Evolutionary conservation across 2,113 vertebrate genomes (phyloP).

Genomic region (Neomonachus schauinslandi): DNA sequence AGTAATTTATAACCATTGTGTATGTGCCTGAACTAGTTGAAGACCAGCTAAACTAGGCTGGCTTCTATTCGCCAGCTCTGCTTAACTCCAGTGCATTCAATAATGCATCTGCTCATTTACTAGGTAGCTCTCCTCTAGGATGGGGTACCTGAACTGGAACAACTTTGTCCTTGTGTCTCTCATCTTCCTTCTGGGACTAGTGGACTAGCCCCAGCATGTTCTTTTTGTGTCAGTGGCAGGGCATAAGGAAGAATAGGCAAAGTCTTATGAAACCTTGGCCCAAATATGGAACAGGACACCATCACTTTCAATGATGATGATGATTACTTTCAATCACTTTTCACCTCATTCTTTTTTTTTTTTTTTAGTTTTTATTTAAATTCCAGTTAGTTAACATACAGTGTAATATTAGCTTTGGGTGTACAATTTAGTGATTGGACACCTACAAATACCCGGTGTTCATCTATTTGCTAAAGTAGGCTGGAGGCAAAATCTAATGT

Average conservation of each 20-base stretch:
- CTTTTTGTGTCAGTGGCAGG: neutral
- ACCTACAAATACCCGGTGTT: neutral
- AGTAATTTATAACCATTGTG: neutral
- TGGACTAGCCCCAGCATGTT: too few species aligned
- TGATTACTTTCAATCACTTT: neutral
- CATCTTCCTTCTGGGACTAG: neutral
- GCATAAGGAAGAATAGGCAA: neutral
- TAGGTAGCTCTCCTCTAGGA: neutral
- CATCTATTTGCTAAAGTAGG: neutral
- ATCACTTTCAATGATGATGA: neutral
- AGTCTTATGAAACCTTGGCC: neutral
- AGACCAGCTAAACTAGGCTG: neutral
- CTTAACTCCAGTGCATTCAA: accelerated
- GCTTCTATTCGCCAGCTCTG: neutral
- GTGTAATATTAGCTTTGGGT: neutral
- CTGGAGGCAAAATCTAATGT: neutral
- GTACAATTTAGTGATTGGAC: neutral
- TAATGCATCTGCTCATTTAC: too few species aligned
- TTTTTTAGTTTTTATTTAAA: neutral
- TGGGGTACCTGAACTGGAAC: too few species aligned
- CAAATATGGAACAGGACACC: accelerated
- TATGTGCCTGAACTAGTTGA: neutral
- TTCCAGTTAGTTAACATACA: neutral
- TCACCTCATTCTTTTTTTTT: neutral
- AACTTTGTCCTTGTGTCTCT: accelerated